Evolutionary conservation across 53 echinoderm and acorn worm species (phyloP).

Genomic region (Arbacia lixula): DNA sequence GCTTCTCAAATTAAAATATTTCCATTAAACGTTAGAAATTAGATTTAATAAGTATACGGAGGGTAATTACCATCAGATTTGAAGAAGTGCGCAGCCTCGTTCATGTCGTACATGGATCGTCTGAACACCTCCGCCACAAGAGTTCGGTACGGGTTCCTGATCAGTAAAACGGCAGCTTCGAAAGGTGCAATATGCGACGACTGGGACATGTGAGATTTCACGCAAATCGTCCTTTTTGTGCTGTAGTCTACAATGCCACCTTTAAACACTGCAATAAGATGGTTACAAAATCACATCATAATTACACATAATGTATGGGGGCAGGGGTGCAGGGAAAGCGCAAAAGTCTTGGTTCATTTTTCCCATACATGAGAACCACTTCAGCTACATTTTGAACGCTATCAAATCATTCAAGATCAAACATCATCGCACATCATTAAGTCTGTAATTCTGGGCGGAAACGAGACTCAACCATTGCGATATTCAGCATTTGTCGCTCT

Average conservation of each 20-base stretch:
- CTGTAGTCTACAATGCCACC: conserved; percentile 43
- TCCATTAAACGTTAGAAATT: neutral
- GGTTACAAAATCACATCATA: too few species aligned
- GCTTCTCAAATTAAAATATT: neutral
- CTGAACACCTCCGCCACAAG: conserved; percentile 50
- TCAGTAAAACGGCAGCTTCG: conserved; percentile 36
- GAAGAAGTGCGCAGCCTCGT: conserved; percentile 62
- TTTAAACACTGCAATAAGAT: conserved; percentile 28
- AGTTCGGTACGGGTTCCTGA: conserved; percentile 51
- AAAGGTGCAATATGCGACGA: conserved; percentile 15
- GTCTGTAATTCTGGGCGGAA: too few species aligned
- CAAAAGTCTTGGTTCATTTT: too few species aligned
- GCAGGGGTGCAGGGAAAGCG: too few species aligned
- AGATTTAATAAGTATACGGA: neutral
- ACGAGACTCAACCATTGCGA: too few species aligned
- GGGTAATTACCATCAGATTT: conserved; percentile 59
- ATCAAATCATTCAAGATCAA: too few species aligned
- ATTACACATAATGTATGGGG: too few species aligned
- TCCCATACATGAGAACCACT: too few species aligned
- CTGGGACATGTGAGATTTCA: conserved; percentile 23
- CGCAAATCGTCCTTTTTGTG: conserved; percentile 27
- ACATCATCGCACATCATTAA: too few species aligned
- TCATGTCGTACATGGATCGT: conserved; percentile 59
- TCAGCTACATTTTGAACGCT: too few species aligned
- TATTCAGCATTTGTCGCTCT: too few species aligned